Base-by-base conservation (phyloP, 64 coral and sea anemone species). In the Anthopleura sola region DNA sequence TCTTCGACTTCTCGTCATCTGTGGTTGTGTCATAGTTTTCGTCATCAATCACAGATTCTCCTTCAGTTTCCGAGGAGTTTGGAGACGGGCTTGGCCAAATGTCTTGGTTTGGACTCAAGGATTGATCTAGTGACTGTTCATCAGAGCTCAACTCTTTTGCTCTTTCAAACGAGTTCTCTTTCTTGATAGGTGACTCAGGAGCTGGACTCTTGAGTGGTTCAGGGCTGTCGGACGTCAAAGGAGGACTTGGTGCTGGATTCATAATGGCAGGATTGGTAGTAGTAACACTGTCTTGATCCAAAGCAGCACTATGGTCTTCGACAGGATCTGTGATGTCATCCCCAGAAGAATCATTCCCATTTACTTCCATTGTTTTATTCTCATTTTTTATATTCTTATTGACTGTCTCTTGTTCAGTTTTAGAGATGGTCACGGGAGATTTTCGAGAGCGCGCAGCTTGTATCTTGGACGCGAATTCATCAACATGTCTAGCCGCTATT, bases 401-500 rank as follows among this genome's bases (percentile, higher is more conserved):
- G 4, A 21, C 37, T 44, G 17, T 26, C 18, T 79, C 16, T 11
- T 77, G 33, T 19, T 48, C 3, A 7, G 11, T n/a, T 11, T 17
- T 79, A 21, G 8, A 4, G 20, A n/a, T 21, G 39, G 20, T 44
- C 5, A 9, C 8, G 13, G 76, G 76, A 38, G 76, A 79, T 79
- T 33, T 38, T 48, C 44, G 36, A 47, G 76, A 37, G 21, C 76
- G 76, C 14, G 76, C 37, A 14, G 76, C 76, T 48, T 79, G 1
- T 2, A 79, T 79, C 37, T 79, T 38, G n/a, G 76, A 79, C 8
- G 36, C 19, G 44, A 79, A 79, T 79, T 79, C 76, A 9, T 79
- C 18, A 4, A 79, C 36, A 23, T 44, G n/a, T 48, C 76, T 38
- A 23, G 34, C 76, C 2, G 36, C 76, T 44, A 48, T 79, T 26